phyloP scores from a whole-genome alignment of 2,113 vertebrate genomes.

The Promerops cafer region DNA sequence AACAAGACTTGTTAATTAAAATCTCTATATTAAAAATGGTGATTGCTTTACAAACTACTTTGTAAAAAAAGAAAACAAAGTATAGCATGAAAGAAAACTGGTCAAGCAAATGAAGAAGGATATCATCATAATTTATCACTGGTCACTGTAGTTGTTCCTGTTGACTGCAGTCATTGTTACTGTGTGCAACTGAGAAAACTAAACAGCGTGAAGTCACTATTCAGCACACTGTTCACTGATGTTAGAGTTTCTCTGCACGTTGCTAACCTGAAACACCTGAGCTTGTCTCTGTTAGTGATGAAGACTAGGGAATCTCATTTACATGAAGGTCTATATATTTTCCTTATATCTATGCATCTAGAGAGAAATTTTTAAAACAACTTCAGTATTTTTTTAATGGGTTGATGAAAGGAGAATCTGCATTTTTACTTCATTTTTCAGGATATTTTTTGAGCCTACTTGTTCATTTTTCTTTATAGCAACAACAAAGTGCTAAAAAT shows the following conservation, averaged over 20 bases:
- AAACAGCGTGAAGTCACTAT: not conserved
- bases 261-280: not conserved
- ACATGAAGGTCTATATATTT: not conserved
- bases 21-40: not conserved
- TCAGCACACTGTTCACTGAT: not conserved
- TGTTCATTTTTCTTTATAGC: not conserved
- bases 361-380: not conserved
- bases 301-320: not conserved
- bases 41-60: not conserved
- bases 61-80: not conserved
- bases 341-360: not conserved
- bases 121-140: not conserved
- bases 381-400: not conserved
- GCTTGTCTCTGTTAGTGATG: not conserved
- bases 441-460: not conserved
- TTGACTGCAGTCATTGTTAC: not conserved
- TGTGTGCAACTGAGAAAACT: not conserved
- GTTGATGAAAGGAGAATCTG: not conserved
- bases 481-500: not conserved
- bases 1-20: not conserved
- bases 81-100: not conserved
- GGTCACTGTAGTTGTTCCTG: not conserved
- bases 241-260: not conserved
- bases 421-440: slow-evolving; percentile 1
- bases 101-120: not conserved